Conservation (phyloP, 2,888 invertebrate species). For the Andrena camellia region DNA sequence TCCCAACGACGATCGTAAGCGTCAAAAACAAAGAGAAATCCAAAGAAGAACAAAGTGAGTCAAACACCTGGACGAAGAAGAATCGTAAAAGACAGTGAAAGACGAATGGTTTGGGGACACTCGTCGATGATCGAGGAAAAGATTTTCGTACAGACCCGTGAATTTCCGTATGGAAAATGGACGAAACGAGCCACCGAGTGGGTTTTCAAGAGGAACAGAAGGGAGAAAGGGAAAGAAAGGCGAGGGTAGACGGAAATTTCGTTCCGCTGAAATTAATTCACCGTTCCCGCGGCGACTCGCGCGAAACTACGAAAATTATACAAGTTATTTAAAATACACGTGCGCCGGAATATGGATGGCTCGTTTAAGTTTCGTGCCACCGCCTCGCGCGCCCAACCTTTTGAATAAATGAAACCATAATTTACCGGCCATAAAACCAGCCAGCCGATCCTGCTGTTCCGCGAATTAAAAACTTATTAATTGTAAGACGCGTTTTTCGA, state of each 20-base stretch:
- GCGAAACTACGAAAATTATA: slow-evolving; percentile 34
- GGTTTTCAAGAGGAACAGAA: not conserved
- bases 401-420: slow-evolving; percentile 47
- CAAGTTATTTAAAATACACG: slow-evolving; percentile 36
- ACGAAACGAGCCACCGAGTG: not conserved
- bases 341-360: slow-evolving; percentile 34
- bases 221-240: no score
- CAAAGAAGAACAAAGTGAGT: not conserved
- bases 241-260: slow-evolving; percentile 4
- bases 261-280: slow-evolving; percentile 34
- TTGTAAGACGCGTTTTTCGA: slow-evolving; percentile 1
- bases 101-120: not conserved
- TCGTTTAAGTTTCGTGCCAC: slow-evolving; percentile 27
- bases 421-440: slow-evolving; percentile 24
- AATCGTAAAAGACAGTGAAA: not conserved
- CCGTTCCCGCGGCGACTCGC: not conserved
- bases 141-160: not conserved
- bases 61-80: not conserved
- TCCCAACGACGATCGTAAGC: not conserved
- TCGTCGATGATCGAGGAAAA: not conserved
- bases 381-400: slow-evolving; percentile 18
- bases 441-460: slow-evolving; percentile 15
- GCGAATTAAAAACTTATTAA: slow-evolving; percentile 45
- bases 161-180: not conserved
- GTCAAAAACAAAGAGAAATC: not conserved